Percentiles rank a stretch among this genome's conserved stretches.
Evolutionary conservation across 2,113 vertebrate genomes (phyloP).

Genomic region (Entomyzon cyanotis): DNA sequence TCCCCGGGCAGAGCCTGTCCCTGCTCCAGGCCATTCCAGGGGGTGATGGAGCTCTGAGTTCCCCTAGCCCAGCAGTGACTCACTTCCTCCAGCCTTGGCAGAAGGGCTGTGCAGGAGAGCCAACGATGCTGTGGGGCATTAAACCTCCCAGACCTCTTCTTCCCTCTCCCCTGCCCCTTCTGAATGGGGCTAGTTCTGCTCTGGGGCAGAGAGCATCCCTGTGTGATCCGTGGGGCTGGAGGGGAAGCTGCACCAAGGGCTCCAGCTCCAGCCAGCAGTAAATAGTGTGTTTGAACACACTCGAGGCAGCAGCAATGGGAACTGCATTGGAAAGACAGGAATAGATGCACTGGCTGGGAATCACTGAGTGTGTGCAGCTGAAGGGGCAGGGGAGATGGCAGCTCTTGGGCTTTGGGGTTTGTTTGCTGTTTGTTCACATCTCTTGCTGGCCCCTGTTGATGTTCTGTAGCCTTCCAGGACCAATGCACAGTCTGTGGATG

Average conservation of each 20-base stretch:
- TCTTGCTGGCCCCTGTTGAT: not conserved
- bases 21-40: conserved; percentile 39
- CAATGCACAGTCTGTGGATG: not conserved
- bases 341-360: not conserved
- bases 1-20: conserved; percentile 33
- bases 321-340: not conserved
- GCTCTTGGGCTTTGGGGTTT: fast-evolving
- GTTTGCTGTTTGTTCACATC: not conserved
- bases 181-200: not conserved
- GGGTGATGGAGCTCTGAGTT: not conserved
- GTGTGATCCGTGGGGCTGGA: not conserved
- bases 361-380: not conserved
- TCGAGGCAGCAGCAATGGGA: not conserved
- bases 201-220: not conserved
- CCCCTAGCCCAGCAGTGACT: not conserved
- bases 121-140: not conserved
- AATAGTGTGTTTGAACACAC: not conserved
- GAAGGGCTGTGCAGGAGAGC: not conserved
- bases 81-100: conserved; percentile 29
- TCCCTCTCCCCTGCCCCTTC: not conserved
- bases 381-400: not conserved
- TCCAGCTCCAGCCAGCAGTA: not conserved
- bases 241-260: not conserved
- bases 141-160: not conserved
- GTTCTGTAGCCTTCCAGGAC: not conserved